Evolutionary conservation across 2,113 vertebrate species (phyloP), one percentile per base, ranked within the genome.

Genomic region (Silurus asotus): DNA sequence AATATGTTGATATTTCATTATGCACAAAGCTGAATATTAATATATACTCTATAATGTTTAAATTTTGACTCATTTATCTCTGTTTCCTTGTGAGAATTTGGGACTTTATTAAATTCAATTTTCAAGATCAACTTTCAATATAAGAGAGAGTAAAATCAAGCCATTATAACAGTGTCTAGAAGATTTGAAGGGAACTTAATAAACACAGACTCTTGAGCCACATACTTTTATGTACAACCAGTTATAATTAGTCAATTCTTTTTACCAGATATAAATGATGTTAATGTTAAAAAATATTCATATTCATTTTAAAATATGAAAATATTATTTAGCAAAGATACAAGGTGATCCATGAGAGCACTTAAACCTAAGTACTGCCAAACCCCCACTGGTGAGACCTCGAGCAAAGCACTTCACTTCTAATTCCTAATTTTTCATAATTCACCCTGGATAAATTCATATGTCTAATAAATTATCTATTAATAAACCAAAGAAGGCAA

Each of bases 311-410:
- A 37, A 37, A 37, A 37, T 37, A 37, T 37, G 1, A 1, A 37
- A 37, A 37, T 37, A 37, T 37, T 37, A 37, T 37, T 37, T 37
- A 37, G 37, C 37, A 37, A 37, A 37, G 37, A 37, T 2, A 37
- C 37, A 37, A 37, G 37, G 23, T 56, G 75, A 14, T 28, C 53
- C 25, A 6, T 55, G 74, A 77, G 17, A 56, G 75, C 3, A 77
- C 56, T 77, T 56, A 77, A 78, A 28, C 51, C 51, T 56, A 13
- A 77, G 53, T 77, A 56, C 55, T 79, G 77, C 11, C 23, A 76
- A 55, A 55, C 11, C 28, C 20, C 51, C 74, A 76, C 23, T 55
- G 49, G 49, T 76, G 74, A 23, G 23, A 76, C 56, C 28, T 45
- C 20, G 17, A 79, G 28, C 25, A 59, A 59, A 28, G 19, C 17